Percentiles rank a stretch among this genome's conserved stretches.
phyloP scores from a whole-genome alignment of 2,113 vertebrate genomes.

The Tetrax tetrax region DNA sequence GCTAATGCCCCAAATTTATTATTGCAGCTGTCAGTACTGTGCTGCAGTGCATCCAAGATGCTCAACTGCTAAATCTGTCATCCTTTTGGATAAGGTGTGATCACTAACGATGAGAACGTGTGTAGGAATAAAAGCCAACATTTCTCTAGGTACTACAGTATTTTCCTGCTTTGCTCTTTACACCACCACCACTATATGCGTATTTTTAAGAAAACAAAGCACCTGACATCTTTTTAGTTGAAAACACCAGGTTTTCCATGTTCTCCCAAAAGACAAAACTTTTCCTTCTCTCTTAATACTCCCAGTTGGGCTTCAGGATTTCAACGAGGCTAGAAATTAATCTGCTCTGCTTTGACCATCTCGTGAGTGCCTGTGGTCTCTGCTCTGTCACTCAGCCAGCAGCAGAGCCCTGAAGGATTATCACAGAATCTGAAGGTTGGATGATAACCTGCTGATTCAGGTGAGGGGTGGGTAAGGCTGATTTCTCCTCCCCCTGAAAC shows the following conservation, averaged over 20 bases:
- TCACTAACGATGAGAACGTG: neutral
- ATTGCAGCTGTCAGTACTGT: neutral
- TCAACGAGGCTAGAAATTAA: neutral
- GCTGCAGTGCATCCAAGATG: neutral
- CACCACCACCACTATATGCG: neutral
- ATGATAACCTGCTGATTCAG: neutral
- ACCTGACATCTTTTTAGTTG: neutral
- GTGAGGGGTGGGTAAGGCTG: neutral
- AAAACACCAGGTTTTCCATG: neutral
- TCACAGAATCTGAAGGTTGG: no score
- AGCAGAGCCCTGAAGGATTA: neutral
- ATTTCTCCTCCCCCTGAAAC: neutral
- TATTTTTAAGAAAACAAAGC: neutral
- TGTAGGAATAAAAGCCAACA: neutral
- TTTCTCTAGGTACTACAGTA: neutral
- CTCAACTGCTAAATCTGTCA: neutral
- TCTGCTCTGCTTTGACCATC: neutral
- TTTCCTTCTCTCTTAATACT: neutral
- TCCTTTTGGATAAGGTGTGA: neutral
- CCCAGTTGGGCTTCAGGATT: neutral
- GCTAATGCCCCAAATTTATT: neutral
- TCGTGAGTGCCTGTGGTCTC: rapidly evolving
- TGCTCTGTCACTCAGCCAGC: neutral
- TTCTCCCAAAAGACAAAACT: neutral
- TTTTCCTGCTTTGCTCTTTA: neutral